Base-by-base conservation (phyloP, 2,797 vertebrate genomes). In the Sebastes hubbsi region DNA sequence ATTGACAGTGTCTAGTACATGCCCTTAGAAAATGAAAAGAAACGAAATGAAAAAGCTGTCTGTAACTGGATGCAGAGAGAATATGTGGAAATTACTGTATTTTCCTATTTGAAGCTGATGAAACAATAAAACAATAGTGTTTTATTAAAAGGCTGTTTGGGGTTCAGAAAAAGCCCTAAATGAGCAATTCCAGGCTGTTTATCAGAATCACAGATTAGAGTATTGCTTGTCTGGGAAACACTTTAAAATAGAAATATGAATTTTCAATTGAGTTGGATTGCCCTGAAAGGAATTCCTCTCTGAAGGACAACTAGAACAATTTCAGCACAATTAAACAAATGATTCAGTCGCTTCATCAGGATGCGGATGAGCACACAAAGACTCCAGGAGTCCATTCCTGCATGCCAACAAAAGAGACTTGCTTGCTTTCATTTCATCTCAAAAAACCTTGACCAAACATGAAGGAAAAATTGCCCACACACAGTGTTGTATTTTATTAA, bases 251-350 rank as follows among this genome's bases (percentile, higher is more conserved):
- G 25, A 77, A 61, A 75, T 59, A 49, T 10, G 11, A 70, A 61
- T 78, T 83, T 87, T 32, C 36, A 77, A 22, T 61, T 22, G 20
- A 54, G 22, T 36, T 59, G 36, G 78, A 82, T 29, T 36, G 8
- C 27, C 58, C 76, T 67, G 20, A 10, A 18, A 55, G 62, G 80
- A 89, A 78, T 87, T 74, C 20, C 61, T 82, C 75, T 71, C 71
- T 49, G 10, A 75, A 72, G 69, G 72, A 72, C 27, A 49, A 49
- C 88, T 81, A 74, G 62, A 75, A 65, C 24, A 52, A 42, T 86
- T 85, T 83, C 61, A 68, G 46, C 66, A 59, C 69, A 77, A 81
- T 89, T 79, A 87, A 82, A 80, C 29, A 61, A 52, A 52, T 78
- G 56, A 87, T 85, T 82, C 18, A 82, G 60, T 18, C 2, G 56